phyloP scores from a whole-genome alignment of 2,113 vertebrate species.

The Oostethus manadensis region DNA sequence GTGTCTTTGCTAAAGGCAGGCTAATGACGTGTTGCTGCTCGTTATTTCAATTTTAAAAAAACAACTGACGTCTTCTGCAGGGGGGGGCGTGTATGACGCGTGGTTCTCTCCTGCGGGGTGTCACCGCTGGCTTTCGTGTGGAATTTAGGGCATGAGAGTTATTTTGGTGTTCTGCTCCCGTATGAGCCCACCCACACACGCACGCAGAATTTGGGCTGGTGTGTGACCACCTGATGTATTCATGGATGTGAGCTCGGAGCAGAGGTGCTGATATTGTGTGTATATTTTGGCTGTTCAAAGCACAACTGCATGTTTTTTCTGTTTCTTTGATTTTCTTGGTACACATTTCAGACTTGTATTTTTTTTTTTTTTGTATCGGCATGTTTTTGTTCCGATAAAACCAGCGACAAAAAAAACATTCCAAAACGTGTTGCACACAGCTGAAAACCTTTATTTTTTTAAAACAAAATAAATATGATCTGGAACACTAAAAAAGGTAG shows the following conservation, averaged over 20 bases:
- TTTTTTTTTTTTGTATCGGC: conserved; percentile 55
- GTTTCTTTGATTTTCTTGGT: conserved; percentile 42
- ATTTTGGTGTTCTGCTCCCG: conserved; percentile 48
- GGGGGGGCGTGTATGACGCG: too few relatives aligned
- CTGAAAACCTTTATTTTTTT: conserved; percentile 61
- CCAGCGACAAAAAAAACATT: background rate
- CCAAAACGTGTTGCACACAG: conserved; percentile 12
- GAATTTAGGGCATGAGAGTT: conserved; percentile 57
- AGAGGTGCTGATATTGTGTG: background rate
- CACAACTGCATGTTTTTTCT: conserved; percentile 7
- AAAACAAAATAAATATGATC: conserved; percentile 71
- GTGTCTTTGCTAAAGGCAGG: too few relatives aligned
- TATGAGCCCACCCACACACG: conserved; percentile 16
- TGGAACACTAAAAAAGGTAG: conserved; percentile 53
- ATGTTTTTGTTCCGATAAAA: conserved; percentile 51
- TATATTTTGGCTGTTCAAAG: background rate
- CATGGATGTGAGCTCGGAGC: conserved; percentile 11
- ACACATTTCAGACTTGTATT: conserved; percentile 62
- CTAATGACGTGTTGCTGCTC: too few relatives aligned
- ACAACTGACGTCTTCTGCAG: too few relatives aligned
- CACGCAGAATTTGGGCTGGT: too few relatives aligned
- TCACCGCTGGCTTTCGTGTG: conserved; percentile 18
- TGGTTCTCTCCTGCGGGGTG: background rate
- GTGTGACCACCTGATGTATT: too few relatives aligned
- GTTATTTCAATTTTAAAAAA: too few relatives aligned